Evolutionary conservation across 2,797 vertebrate species (phyloP), one percentile per base, ranked within the genome.

Genomic region (Emydoidea blandingii): DNA sequence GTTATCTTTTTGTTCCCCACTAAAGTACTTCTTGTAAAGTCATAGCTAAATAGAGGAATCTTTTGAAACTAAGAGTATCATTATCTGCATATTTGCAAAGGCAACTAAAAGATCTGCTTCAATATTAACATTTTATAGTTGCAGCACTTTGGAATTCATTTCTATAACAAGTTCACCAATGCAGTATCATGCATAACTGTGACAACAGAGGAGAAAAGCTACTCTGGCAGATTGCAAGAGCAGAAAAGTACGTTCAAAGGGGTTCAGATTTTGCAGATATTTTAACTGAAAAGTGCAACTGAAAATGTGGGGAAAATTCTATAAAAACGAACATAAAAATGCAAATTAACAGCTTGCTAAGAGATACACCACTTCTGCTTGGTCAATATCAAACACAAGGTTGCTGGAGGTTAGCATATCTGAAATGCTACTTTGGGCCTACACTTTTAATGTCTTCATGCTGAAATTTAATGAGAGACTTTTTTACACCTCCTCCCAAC

Each of bases 1-100:
- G 47, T 52, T 57, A 56, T 93, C 56, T 87, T 65, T 84, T 29
- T 15, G 80, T 34, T 83, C 4, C 91, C n/a, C 62, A 80, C 21
- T 41, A 74, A 23, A 74, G 37, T 41, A 37, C 12, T 41, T 41
- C 68, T 72, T 74, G 19, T 41, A 56, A 91, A 59, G 8, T 21
- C 47, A 84, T 87, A 92, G 83, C 12, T 29, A 37, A 88, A 12
- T 25, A 56, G 54, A 88, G 31, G 11, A 89, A 87, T 65, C 5
- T 87, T 95, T 96, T 94, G 86, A 94, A 96, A 90, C 8, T 91
- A 25, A 80, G 85, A 83, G 81, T 18, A 54, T 82, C 65, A 92
- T 96, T 92, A 94, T 81, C 47, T 80, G 65, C 59, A 80, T 78
- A 94, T 94, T 59, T 76, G 14, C 79, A 91, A 92, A 80, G 50